phyloP scores from a whole-genome alignment of 2,113 vertebrate genomes.

The Eleginops maclovinus region DNA sequence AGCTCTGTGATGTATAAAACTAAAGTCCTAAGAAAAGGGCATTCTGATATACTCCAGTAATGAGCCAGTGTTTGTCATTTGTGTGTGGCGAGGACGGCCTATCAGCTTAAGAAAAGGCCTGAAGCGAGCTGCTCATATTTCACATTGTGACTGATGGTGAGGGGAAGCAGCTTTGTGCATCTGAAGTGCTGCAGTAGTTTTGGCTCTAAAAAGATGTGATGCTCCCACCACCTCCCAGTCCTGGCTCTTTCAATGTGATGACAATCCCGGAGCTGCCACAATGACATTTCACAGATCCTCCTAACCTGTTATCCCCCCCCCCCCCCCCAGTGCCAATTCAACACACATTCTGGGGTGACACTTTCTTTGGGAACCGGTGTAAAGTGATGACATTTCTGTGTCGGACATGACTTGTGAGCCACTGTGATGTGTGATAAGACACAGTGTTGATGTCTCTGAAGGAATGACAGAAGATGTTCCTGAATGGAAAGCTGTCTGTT shows the following conservation, averaged over 20 bases:
- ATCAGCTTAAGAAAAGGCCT: conserved; percentile 29
- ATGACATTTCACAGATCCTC: conserved; percentile 62
- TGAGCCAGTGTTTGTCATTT: conserved; percentile 48
- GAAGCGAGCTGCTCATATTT: conserved; percentile 42
- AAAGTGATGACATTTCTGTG: conserved; percentile 53
- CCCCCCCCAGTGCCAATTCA: conserved; percentile 30
- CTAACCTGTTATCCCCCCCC: conserved; percentile 40
- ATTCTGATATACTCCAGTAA: conserved; percentile 41
- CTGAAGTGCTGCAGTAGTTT: conserved; percentile 6
- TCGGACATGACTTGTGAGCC: conserved; percentile 11
- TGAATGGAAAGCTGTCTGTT: conserved; percentile 1
- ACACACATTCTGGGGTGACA: conserved; percentile 46
- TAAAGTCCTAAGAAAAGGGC: not conserved
- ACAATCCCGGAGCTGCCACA: conserved; percentile 46
- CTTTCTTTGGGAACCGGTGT: conserved; percentile 15
- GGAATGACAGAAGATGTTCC: not conserved
- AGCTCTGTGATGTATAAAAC: conserved; percentile 4
- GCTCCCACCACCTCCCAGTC: not conserved
- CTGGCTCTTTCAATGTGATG: conserved; percentile 37
- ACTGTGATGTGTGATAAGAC: conserved; percentile 27
- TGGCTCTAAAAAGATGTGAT: conserved; percentile 47
- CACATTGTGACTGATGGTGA: conserved; percentile 46
- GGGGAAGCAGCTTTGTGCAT: conserved; percentile 27
- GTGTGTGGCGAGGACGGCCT: conserved; percentile 12
- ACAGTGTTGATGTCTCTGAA: not conserved